phyloP scores from a whole-genome alignment of 1,140 invertebrate genomes.

The Neodiprion virginianus region DNA sequence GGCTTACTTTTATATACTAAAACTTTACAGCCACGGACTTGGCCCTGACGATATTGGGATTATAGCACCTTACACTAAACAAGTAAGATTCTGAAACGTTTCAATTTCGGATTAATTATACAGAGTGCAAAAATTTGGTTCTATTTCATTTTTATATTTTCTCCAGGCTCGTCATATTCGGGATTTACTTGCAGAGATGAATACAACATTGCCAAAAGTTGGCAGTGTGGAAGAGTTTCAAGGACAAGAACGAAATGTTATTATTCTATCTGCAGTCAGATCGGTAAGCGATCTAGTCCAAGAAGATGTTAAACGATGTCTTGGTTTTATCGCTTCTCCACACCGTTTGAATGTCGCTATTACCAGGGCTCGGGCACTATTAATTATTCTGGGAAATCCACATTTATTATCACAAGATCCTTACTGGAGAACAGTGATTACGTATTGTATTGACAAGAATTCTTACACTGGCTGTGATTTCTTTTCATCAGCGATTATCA shows the following conservation, averaged over 20 bases:
- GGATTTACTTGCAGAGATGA: slow-evolving; percentile 70
- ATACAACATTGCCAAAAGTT: slow-evolving; percentile 78
- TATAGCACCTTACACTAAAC: slow-evolving; percentile 92
- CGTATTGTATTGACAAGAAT: slow-evolving; percentile 56
- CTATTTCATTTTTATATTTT: slow-evolving; percentile 22
- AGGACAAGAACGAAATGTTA: slow-evolving; percentile 86
- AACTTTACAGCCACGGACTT: slow-evolving; percentile 71
- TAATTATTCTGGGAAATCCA: slow-evolving; percentile 87
- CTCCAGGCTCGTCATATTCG: slow-evolving; percentile 77
- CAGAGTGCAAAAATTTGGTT: neutral
- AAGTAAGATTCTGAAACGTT: slow-evolving; percentile 67
- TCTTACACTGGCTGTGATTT: neutral
- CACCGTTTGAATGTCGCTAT: slow-evolving; percentile 88
- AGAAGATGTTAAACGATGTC: slow-evolving; percentile 65
- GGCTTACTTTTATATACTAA: slow-evolving; percentile 68
- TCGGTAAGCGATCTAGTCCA: slow-evolving; percentile 61
- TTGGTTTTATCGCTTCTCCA: slow-evolving; percentile 80
- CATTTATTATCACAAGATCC: slow-evolving; percentile 73
- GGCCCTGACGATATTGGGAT: slow-evolving; percentile 82
- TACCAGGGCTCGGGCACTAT: slow-evolving; percentile 79
- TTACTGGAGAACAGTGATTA: slow-evolving; percentile 75
- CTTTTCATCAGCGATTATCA: too few species aligned
- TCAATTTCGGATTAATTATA: neutral
- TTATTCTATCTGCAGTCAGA: slow-evolving; percentile 88
- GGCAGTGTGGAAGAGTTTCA: slow-evolving; percentile 97